Evolutionary conservation across 2,797 vertebrate genomes (phyloP).

Genomic region (Staurois parvus): DNA sequence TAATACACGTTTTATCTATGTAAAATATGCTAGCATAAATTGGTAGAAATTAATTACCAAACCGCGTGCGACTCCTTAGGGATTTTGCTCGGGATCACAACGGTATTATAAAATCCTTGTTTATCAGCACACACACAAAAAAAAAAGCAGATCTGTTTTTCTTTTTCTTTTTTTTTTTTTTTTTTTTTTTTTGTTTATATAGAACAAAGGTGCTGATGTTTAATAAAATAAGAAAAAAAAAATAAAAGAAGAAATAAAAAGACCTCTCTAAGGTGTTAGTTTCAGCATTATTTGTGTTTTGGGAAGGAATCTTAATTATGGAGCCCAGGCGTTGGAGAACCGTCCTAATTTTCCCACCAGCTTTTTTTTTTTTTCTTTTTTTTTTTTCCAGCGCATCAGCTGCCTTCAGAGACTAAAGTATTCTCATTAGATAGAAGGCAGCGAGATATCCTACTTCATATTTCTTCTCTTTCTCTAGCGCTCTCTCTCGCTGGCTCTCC

Average conservation of each 20-base stretch:
- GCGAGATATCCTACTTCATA: slow-evolving; percentile 71
- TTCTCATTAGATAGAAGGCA: slow-evolving; percentile 81
- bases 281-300: slow-evolving; percentile 74
- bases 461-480: slow-evolving; percentile 67
- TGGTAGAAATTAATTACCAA: slow-evolving; percentile 50
- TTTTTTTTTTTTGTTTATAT: slow-evolving; percentile 72
- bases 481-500: slow-evolving; percentile 67
- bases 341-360: slow-evolving; percentile 81
- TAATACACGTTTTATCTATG: slow-evolving; percentile 40
- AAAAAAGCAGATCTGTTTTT: slow-evolving; percentile 69
- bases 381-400: slow-evolving; percentile 72
- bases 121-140: slow-evolving; percentile 67
- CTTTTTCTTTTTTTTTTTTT: slow-evolving; percentile 73
- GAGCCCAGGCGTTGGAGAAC: slow-evolving; percentile 74
- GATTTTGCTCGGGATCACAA: slow-evolving; percentile 72
- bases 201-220: slow-evolving; percentile 71
- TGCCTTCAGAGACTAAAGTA: slow-evolving; percentile 77
- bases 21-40: slow-evolving; percentile 49
- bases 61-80: slow-evolving; percentile 19
- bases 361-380: slow-evolving; percentile 64
- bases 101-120: slow-evolving; percentile 73
- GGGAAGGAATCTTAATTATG: slow-evolving; percentile 77
- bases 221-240: slow-evolving; percentile 40
- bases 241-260: slow-evolving; percentile 61
- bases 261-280: slow-evolving; percentile 76